Evolutionary conservation across 1,140 invertebrate species (phyloP), one percentile per base, ranked within the genome.

Genomic region (Drosophila tropicalis): DNA sequence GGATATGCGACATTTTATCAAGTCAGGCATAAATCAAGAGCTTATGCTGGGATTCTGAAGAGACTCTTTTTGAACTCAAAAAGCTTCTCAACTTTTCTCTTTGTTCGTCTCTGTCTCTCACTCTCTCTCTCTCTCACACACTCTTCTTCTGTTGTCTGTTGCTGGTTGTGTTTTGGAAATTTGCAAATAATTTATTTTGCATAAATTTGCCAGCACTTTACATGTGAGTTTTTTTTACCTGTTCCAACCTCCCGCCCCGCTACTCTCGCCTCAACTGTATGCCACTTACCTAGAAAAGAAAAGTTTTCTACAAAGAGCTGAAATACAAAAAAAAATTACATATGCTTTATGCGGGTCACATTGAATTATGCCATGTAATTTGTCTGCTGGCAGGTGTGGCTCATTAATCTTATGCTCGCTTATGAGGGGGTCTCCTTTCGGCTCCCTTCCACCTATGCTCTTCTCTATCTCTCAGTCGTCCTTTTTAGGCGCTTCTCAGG

Each of bases 291-390:
- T 17, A 57, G 44, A 36, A 39, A 39, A 9, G 25, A 62, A 77
- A 63, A 63, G 44, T 63, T 44, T 17, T 17, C 62, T 17, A 25
- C 22, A 63, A 47, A 44, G 44, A 63, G 62, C 39, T 29, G 40
- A 40, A 25, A 39, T 56, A 51, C 17, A 6, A 51, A 56, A 55
- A 56, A 55, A 39, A 39, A 58, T 36, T 58, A 58, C 56, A 77
- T 77, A 76, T 54, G 25, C 32, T 40, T 69, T 82, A 78, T 76
- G 70, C 68, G 76, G 67, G 76, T 84, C 72, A 85, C 82, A 80
- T 73, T 84, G 85, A 89, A 89, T 85, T 90, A 89, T 89, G 84
- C 67, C 70, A 79, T 75, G 72, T 85, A 89, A 89, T 89, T 90
- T 89, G 81, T 89, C 86, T 75, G 81, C 70, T 71, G 67, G 86